Percentiles rank a stretch among this genome's conserved stretches.
These are phyloP conservation scores for Botrylloides violaceus DNA, from an alignment of 23 tunicate species.

Conservation along the genomic window DNA sequence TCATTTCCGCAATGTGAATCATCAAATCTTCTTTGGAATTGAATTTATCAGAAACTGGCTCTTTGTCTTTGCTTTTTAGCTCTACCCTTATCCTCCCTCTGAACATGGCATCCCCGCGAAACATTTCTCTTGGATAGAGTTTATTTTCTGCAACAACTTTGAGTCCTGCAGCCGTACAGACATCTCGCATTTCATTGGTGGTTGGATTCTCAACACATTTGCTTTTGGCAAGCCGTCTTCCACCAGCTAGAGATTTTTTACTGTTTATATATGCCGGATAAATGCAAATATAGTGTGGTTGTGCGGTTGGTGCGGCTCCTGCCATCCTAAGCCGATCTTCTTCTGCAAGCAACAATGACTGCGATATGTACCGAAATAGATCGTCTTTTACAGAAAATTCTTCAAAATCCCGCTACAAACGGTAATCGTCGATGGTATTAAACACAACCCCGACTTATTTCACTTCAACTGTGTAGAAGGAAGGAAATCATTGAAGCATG, in stretches of 20 bases:
- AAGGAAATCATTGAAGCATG: too few species aligned
- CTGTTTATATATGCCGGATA: conserved; percentile 90
- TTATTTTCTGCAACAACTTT: conserved; percentile 76
- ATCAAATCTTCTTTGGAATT: conserved; percentile 45
- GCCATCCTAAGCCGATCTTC: too few species aligned
- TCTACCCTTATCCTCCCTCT: conserved; percentile 64
- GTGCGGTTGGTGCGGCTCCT: background rate
- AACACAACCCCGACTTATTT: too few species aligned
- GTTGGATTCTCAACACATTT: conserved; percentile 82
- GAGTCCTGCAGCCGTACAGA: conserved; percentile 54
- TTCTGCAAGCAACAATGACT: too few species aligned
- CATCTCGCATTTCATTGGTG: conserved; percentile 70
- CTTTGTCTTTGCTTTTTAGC: conserved; percentile 40
- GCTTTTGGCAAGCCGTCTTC: conserved; percentile 65
- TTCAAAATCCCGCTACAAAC: too few species aligned
- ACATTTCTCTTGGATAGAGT: conserved; percentile 69
- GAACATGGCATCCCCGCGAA: conserved; percentile 35
- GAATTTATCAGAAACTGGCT: conserved; percentile 29
- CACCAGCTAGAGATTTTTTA: conserved; percentile 79
- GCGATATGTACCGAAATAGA: too few species aligned
- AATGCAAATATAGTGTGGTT: conserved; percentile 41
- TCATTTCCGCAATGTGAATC: conserved; percentile 64
- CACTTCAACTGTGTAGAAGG: too few species aligned
- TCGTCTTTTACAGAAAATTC: too few species aligned
- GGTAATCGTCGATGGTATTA: too few species aligned